Evolutionary conservation across 2,797 vertebrate species (phyloP).

Genomic region (Acanthornis magna): DNA sequence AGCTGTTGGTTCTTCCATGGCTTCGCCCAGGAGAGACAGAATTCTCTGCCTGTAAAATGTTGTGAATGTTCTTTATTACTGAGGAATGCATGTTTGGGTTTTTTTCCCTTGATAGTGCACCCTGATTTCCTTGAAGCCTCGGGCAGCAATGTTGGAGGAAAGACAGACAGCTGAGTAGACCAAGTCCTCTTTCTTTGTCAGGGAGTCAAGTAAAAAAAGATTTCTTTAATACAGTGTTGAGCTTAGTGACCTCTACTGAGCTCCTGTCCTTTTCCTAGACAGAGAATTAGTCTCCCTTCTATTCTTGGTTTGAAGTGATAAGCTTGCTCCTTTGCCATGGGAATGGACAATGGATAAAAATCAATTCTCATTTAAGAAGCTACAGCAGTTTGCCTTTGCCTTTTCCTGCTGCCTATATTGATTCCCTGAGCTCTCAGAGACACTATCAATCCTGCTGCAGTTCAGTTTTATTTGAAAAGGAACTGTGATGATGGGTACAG

Average conservation of each 20-base stretch:
- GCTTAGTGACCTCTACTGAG: conserved; percentile 54
- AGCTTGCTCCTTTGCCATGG: conserved; percentile 43
- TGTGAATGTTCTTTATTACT: background rate
- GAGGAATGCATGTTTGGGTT: background rate
- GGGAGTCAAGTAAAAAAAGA: background rate
- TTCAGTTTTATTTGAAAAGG: conserved; percentile 15
- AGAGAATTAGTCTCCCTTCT: conserved; percentile 65
- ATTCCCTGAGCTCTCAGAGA: conserved; percentile 25
- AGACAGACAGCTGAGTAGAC: background rate
- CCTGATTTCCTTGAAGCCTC: background rate
- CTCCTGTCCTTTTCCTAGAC: conserved; percentile 41
- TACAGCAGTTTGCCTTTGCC: conserved; percentile 49
- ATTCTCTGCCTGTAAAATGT: background rate
- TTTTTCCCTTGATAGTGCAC: background rate
- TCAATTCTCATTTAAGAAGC: conserved; percentile 71
- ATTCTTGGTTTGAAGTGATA: conserved; percentile 67
- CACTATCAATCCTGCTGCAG: conserved; percentile 30
- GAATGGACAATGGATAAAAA: conserved; percentile 67
- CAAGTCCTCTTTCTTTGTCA: background rate
- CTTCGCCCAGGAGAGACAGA: background rate
- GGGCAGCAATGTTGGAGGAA: background rate
- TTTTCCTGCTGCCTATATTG: conserved; percentile 57
- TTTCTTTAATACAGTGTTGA: conserved; percentile 57
- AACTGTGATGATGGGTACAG: background rate
- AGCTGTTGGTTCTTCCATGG: background rate